A percentile compares a stretch with the other conserved stretches of the same genome.
Evolutionary conservation across 2,888 invertebrate species (phyloP).

Genomic region (Drosophila formosana): DNA sequence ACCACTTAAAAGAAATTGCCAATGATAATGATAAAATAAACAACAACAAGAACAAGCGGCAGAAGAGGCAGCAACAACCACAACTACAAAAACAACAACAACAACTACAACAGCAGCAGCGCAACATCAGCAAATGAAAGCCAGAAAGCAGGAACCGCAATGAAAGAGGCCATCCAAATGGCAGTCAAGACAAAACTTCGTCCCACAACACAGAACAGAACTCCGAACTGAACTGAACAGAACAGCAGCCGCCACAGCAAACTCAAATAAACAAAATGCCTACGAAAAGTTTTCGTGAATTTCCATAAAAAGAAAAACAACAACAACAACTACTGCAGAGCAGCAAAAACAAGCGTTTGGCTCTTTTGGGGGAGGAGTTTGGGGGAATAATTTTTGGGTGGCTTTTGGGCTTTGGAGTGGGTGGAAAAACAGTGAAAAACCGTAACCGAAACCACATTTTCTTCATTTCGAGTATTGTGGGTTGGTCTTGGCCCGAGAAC

Average conservation of each 20-base stretch:
- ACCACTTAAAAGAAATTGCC: slow-evolving; percentile 82
- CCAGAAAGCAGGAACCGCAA: slow-evolving; percentile 48
- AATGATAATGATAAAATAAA: slow-evolving; percentile 82
- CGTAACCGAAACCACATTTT: slow-evolving; percentile 82
- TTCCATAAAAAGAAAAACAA: slow-evolving; percentile 65
- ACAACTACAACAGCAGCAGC: slow-evolving; percentile 17
- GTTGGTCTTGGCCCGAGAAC: slow-evolving; percentile 50
- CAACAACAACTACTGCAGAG: slow-evolving; percentile 22
- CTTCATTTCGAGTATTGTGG: slow-evolving; percentile 76
- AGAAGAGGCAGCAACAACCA: background rate
- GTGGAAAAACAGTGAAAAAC: slow-evolving; percentile 77
- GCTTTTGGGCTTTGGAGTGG: slow-evolving; percentile 2
- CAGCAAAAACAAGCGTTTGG: slow-evolving; percentile 58
- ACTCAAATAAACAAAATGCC: slow-evolving; percentile 75
- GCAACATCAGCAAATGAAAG: slow-evolving; percentile 41
- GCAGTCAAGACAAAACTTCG: slow-evolving; percentile 60
- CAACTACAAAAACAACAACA: slow-evolving; percentile 68
- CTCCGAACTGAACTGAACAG: background rate
- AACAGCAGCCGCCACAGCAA: slow-evolving; percentile 28
- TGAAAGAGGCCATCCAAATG: slow-evolving; percentile 51
- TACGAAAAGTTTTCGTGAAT: slow-evolving; percentile 72
- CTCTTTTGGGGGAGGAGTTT: slow-evolving; percentile 17
- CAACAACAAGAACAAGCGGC: slow-evolving; percentile 47
- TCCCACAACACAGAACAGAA: slow-evolving; percentile 34
- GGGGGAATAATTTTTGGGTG: slow-evolving; percentile 24